Base-by-base conservation (phyloP, 2,797 vertebrate genomes). In the Coluber constrictor region DNA sequence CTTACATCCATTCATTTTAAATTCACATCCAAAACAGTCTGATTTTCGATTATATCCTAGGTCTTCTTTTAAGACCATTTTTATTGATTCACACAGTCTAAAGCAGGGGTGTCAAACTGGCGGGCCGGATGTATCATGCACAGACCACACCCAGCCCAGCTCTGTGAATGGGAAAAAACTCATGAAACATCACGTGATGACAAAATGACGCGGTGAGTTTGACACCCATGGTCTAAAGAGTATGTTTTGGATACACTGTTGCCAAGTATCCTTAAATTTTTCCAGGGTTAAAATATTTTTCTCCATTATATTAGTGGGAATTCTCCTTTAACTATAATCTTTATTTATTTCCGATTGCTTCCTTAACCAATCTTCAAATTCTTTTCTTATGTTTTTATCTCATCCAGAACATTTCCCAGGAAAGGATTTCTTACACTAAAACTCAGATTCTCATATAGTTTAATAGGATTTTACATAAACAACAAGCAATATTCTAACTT, bases 351-450 rank as follows among this genome's bases (percentile, higher is more conserved):
- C 66, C 32, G n/a, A 70, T 32, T 70, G n/a, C 66, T 32, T 70
- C 66, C 15, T 32, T 70, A 70, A 70, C n/a, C 66, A 32, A 15
- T 70, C 66, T 70, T 70, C n/a, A 70, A 70, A 6, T 70, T 70
- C 0, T 32, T 32, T 32, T 70, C 66, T 70, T 70, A 27, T 2
- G 5, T 70, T 70, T 70, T 70, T 16, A 29, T 70, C 29, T 70
- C 66, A 32, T 70, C n/a, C 15, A 32, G 15, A 61, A 61, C 25
- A 70, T 70, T 70, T 70, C 6, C 15, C 66, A 70, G 66, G n/a
- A 70, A 70, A 70, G 15, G n/a, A 70, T 70, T 70, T 70, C 66
- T 70, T 70, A 86, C 43, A 86, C 79, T 86, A 47, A 70, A 70
- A 32, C 66, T 32, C n/a, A 70, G 66, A 70, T 70, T n/a, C n/a